Evolutionary conservation across 2,797 vertebrate genomes (phyloP).

Genomic region (Scomberomorus guttatus): DNA sequence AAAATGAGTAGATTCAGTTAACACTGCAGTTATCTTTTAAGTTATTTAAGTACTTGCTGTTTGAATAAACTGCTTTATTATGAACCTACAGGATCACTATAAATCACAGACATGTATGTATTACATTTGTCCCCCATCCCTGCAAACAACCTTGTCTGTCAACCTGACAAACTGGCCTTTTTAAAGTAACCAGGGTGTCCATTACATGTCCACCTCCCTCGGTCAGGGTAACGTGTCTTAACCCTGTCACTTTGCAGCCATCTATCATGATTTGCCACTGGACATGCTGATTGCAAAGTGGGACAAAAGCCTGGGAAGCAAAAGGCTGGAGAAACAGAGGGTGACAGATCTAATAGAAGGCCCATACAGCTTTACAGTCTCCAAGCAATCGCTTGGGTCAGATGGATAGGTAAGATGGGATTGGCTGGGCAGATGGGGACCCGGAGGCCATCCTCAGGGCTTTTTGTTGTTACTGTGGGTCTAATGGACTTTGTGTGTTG

Average conservation of each 20-base stretch:
- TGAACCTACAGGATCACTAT: background rate
- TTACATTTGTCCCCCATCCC: background rate
- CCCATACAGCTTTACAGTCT: conserved; percentile 38
- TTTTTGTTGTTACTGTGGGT: conserved; percentile 56
- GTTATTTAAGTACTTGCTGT: background rate
- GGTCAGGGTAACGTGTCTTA: conserved; percentile 37
- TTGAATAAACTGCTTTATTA: background rate
- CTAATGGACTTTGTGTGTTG: conserved; percentile 69
- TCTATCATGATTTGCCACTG: conserved; percentile 72
- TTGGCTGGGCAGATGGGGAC: conserved; percentile 45
- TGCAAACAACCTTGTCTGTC: conserved; percentile 2
- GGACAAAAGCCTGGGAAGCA: conserved; percentile 65
- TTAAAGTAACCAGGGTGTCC: conserved; percentile 38
- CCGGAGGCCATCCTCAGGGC: conserved; percentile 40
- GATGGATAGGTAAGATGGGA: conserved; percentile 54
- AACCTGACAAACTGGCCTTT: conserved; percentile 15
- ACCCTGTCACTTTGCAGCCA: conserved; percentile 49
- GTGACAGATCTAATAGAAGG: conserved; percentile 66
- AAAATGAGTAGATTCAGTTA: background rate
- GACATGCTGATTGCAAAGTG: conserved; percentile 70
- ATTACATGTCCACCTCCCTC: conserved; percentile 28
- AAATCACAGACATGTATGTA: background rate
- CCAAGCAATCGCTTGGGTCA: conserved; percentile 46
- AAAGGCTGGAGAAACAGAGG: conserved; percentile 38
- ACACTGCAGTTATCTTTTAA: background rate